Evolutionary conservation across 1,140 invertebrate genomes (phyloP), one percentile per base, ranked within the genome.

Genomic region (Reticulitermes speratus): DNA sequence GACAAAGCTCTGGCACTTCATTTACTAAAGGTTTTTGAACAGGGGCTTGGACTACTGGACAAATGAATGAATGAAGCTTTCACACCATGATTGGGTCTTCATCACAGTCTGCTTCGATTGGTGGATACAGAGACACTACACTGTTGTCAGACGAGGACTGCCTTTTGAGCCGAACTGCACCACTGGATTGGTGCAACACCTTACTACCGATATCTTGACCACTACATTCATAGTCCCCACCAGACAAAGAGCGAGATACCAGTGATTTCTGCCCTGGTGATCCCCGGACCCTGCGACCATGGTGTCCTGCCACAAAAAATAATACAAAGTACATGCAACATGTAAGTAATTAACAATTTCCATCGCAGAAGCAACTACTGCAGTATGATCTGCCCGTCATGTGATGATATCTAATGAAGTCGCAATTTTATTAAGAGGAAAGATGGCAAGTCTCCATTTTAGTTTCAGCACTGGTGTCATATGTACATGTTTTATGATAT

Each of bases 41-140:
- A 55, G 52, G 52, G 52, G 52, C 9, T 55, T 16, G 52, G 52
- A 55, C 16, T 19, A 55, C 19, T 55, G 52, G 52, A 55, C 19
- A 5, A 55, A 19, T 1, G 2, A 55, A 55, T 21, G 52, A 55
- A 44, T 45, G 45, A 84, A 38, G 14, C 25, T n/a, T 30, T 90
- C 85, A 90, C 32, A 90, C 90, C 89, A 90, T 90, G 84, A 90
- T 90, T 25, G 89, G 89, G 85, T 90, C 90, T 84, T 90, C 89
- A 84, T 90, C 89, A 55, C 87, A 88, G 84, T 89, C 89, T n/a
- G 87, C 55, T 52, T 88, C 87, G 9, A 86, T 23, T 16, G 86
- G 86, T 11, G 87, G 87, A 81, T 86, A 88, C 23, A 86, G 48
- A n/a, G 86, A 85, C 86, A 89, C 88, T 19, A 87, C 87, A 84